Conservation (phyloP, 2,888 invertebrate genomes). For the Formica aserva region DNA sequence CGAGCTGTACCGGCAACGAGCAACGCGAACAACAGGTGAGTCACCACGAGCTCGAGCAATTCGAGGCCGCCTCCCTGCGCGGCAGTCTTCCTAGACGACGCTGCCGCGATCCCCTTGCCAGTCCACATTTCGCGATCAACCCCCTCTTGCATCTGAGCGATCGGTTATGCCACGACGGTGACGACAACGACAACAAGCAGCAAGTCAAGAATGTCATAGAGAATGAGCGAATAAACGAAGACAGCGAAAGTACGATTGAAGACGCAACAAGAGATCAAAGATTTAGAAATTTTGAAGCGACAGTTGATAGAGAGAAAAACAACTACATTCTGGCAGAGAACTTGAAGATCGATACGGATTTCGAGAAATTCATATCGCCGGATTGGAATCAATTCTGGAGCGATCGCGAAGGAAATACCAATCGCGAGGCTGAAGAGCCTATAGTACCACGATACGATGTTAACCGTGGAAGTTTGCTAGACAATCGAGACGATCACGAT, state of each 20-base stretch:
- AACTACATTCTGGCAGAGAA: background rate
- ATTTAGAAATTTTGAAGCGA: background rate
- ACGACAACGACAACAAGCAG: background rate
- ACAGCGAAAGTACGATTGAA: background rate
- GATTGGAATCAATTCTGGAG: conserved; percentile 11
- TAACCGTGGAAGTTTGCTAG: background rate
- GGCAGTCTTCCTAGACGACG: conserved; percentile 85
- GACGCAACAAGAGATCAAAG: background rate
- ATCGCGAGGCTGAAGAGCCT: background rate
- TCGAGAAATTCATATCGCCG: background rate
- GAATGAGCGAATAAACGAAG: background rate
- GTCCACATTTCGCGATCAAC: conserved; percentile 87
- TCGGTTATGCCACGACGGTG: background rate
- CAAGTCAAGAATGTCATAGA: background rate
- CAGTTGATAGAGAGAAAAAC: background rate
- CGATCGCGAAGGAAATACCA: background rate
- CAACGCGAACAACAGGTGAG: conserved; percentile 82
- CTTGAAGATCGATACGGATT: background rate
- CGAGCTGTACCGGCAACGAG: conserved; percentile 77
- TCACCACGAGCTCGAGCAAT: conserved; percentile 79
- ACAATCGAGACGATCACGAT: conserved; percentile 55
- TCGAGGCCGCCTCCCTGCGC: conserved; percentile 79
- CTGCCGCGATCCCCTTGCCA: conserved; percentile 86
- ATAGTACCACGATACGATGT: conserved; percentile 24
- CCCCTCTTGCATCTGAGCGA: conserved; percentile 84